phyloP scores from a whole-genome alignment of 2,113 vertebrate genomes.

The Oreochromis niloticus region DNA sequence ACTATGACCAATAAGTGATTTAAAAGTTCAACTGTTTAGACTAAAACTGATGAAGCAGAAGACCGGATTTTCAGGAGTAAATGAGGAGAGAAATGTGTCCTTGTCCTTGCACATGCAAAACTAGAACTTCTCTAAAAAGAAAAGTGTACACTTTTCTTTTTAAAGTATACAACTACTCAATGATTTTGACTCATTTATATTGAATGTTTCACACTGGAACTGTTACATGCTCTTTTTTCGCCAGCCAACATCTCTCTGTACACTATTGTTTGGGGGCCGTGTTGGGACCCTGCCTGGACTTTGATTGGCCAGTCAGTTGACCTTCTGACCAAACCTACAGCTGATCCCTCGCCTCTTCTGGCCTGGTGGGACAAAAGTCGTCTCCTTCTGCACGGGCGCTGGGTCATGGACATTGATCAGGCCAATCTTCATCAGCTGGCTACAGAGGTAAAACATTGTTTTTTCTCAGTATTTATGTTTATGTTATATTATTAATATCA shows the following conservation, averaged over 20 bases:
- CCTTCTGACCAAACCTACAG: slow-evolving; percentile 90
- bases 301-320: slow-evolving; percentile 91
- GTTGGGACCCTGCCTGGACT: slow-evolving; percentile 98
- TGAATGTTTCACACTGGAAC: neutral
- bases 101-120: neutral
- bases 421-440: slow-evolving; percentile 95
- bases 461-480: neutral
- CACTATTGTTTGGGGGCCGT: slow-evolving; percentile 96
- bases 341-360: slow-evolving; percentile 85
- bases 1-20: neutral
- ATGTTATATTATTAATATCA: neutral
- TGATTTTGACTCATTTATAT: neutral
- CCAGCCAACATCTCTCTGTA: slow-evolving; percentile 91
- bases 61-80: neutral
- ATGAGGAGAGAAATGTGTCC: neutral
- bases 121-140: neutral
- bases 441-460: slow-evolving; percentile 79
- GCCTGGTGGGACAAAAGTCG: slow-evolving; percentile 99
- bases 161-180: neutral
- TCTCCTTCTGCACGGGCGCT: slow-evolving; percentile 86
- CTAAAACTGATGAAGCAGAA: neutral
- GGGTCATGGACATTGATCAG: slow-evolving; percentile 94
- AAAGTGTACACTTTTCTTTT: neutral
- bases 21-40: neutral
- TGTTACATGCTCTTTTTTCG: neutral